Percentiles rank a stretch among this genome's conserved stretches.
phyloP scores from a whole-genome alignment of 2,113 vertebrate species.

The Nematolebias whitei region DNA sequence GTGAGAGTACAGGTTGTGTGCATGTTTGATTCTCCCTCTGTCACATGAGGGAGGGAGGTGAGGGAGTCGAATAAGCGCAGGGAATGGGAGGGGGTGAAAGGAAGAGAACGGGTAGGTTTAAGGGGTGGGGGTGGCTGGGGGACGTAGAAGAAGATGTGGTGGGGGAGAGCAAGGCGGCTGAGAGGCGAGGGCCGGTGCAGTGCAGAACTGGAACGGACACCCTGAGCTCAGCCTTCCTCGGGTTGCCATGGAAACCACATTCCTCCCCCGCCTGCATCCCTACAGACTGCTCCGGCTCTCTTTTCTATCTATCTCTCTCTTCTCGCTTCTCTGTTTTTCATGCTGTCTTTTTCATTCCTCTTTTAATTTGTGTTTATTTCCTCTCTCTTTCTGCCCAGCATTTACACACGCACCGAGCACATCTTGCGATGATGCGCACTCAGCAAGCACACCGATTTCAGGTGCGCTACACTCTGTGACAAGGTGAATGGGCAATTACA shows the following conservation, averaged over 20 bases:
- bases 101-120: conserved; percentile 19
- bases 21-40: conserved; percentile 40
- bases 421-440: conserved; percentile 51
- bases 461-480: conserved; percentile 55
- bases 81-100: conserved; percentile 45
- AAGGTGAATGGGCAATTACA: conserved; percentile 67
- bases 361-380: conserved; percentile 58
- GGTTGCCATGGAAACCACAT: conserved; percentile 86
- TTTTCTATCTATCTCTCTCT: conserved; percentile 58
- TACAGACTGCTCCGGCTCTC: conserved; percentile 77
- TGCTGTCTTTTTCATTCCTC: conserved; percentile 65
- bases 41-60: conserved; percentile 61
- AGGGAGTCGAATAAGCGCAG: conserved; percentile 49
- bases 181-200: conserved; percentile 82
- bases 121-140: background rate
- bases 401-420: conserved; percentile 25
- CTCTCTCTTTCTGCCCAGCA: conserved; percentile 5
- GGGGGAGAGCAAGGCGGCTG: conserved; percentile 57
- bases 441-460: conserved; percentile 58
- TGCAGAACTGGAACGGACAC: conserved; percentile 85
- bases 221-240: conserved; percentile 82
- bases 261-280: conserved; percentile 86
- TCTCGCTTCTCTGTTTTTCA: conserved; percentile 68
- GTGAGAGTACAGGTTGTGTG: conserved; percentile 56
- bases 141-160: conserved; percentile 25